Conservation (phyloP, 2,888 invertebrate species). For the Lepetodrilus schrolli region DNA sequence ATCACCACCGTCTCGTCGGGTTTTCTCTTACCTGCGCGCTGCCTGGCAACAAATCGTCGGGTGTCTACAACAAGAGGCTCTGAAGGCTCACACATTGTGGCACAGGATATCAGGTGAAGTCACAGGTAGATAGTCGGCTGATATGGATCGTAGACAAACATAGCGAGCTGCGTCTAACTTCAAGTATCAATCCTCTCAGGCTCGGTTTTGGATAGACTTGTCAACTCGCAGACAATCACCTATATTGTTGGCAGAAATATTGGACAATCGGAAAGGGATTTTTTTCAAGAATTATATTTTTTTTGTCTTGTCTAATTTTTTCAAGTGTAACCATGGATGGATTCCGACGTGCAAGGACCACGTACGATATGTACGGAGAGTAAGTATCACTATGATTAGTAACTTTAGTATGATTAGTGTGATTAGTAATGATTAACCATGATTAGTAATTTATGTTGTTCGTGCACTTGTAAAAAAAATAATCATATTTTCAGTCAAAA, state of each 20-base stretch:
- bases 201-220: not conserved
- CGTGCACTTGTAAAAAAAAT: too few species aligned
- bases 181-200: not conserved
- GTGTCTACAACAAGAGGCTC: constrained; percentile 21
- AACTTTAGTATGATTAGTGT: too few species aligned
- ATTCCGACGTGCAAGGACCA: constrained; percentile 31
- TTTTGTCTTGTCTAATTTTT: not conserved
- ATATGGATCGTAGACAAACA: not conserved
- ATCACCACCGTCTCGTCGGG: not conserved
- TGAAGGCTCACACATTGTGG: not conserved
- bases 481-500: too few species aligned
- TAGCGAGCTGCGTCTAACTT: too few species aligned
- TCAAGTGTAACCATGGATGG: constrained; percentile 27
- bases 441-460: too few species aligned
- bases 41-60: constrained; percentile 16
- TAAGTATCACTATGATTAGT: constrained; percentile 25
- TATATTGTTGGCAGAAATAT: not conserved
- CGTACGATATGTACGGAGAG: constrained; percentile 35
- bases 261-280: too few species aligned
- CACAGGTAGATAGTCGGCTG: not conserved
- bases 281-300: not conserved
- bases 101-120: constrained; percentile 6
- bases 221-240: not conserved
- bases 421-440: too few species aligned
- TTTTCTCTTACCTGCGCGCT: constrained; percentile 8